phyloP scores from a whole-genome alignment of 2,113 vertebrate species.

The Oncorhynchus nerka region DNA sequence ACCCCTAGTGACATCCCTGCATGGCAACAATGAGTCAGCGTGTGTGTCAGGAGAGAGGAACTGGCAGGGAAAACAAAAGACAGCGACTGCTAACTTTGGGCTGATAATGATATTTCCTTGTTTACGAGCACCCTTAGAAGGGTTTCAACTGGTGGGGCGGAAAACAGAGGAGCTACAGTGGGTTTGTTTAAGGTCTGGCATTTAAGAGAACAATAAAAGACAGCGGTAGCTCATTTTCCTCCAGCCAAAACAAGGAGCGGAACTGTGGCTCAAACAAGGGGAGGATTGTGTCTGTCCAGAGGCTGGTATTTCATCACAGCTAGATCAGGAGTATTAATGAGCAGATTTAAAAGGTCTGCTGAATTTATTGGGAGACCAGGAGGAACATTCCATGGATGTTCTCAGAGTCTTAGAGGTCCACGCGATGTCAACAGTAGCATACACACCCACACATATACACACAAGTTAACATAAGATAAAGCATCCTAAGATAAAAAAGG shows the following conservation, averaged over 20 bases:
- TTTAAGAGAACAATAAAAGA: conserved; percentile 37
- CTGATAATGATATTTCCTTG: conserved; percentile 41
- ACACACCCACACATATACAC: background rate
- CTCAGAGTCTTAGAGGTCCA: background rate
- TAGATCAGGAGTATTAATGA: conserved; percentile 33
- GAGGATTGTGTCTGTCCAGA: conserved; percentile 9
- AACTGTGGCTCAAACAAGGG: conserved; percentile 11
- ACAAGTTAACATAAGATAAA: conserved; percentile 1
- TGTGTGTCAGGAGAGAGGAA: background rate
- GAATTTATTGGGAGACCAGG: conserved; percentile 23
- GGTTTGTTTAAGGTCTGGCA: conserved; percentile 35
- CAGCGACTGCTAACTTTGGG: conserved; percentile 4
- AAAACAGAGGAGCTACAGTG: conserved; percentile 38
- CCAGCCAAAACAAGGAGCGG: conserved; percentile 32
- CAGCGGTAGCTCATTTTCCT: conserved; percentile 27
- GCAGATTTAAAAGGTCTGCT: conserved; percentile 18
- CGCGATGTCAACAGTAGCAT: conserved; percentile 11
- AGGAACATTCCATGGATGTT: conserved; percentile 30
- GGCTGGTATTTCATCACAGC: conserved; percentile 13
- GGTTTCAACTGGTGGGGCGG: conserved; percentile 27
- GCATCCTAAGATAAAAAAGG: background rate
- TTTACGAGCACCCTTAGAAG: conserved; percentile 33
- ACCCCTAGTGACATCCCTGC: conserved; percentile 39
- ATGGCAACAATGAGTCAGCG: conserved; percentile 39
- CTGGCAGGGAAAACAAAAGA: background rate